These are phyloP conservation scores for Myanophis thanlyinensis DNA, from an alignment of 2,113 vertebrate species.

Conservation along the genomic window DNA sequence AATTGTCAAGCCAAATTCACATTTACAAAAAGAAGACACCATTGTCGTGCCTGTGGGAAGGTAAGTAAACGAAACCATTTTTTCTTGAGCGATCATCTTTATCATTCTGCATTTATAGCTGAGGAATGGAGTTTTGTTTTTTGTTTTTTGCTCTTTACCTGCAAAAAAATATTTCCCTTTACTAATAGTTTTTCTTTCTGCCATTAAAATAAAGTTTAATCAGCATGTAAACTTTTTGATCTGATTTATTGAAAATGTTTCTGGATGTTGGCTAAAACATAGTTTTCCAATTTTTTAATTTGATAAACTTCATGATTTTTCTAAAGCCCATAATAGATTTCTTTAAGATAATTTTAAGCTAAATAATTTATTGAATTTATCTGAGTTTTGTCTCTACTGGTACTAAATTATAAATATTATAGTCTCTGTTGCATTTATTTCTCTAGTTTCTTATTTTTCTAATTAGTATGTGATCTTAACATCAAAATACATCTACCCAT, in stretches of 20 bases:
- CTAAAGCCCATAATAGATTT: not conserved
- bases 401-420: not conserved
- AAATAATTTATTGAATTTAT: not conserved
- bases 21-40: constrained; percentile 91
- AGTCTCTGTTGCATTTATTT: not conserved
- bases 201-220: not conserved
- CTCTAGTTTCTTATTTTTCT: not conserved
- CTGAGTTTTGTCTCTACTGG: not conserved
- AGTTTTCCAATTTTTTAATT: not conserved
- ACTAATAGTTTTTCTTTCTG: not conserved
- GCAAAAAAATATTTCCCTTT: not conserved
- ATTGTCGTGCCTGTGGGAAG: constrained; percentile 96
- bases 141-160: not conserved
- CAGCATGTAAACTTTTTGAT: not conserved
- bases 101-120: not conserved
- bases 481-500: not conserved
- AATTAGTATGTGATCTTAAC: not conserved
- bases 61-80: constrained; percentile 67
- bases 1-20: constrained; percentile 90
- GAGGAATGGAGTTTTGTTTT: not conserved
- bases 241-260: not conserved
- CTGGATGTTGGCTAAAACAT: not conserved
- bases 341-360: not conserved
- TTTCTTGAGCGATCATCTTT: not conserved
- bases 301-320: not conserved